Evolutionary conservation across 1,140 invertebrate species (phyloP), one percentile per base, ranked within the genome.

Genomic region (Scaptomyza hsui): DNA sequence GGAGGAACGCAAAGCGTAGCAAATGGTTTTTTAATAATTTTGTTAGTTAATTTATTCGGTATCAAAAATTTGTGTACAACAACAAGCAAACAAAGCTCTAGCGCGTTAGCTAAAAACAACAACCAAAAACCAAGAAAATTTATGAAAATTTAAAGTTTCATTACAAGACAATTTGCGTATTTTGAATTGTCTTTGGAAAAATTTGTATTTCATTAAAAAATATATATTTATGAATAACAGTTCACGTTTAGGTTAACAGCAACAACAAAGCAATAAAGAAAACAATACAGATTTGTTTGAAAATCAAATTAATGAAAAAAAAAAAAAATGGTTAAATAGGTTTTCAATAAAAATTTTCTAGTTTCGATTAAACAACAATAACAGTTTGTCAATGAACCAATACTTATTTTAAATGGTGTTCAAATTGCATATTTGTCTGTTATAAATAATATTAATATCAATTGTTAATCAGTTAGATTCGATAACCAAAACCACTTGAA

Each of bases 31-130:
- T 77, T 65, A 53, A 65, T 72, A 72, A 78, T 56, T 68, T 79
- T 78, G 62, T 78, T 72, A 37, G 53, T 44, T 82, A 45, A 75
- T 68, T 83, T 79, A 85, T 79, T 83, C 80, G 79, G 79, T 75
- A 62, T 67, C 70, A 74, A 39, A 60, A 44, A 63, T 71, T 80
- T 74, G 76, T 79, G 72, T 75, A 67, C 26, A 67, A 67, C 55
- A 62, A 52, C 19, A 29, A 63, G 10, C 42, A 73, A 74, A 16
- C 24, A 19, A 70, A 65, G 59, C 79, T 83, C 79, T 83, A 78
- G 79, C 75, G 79, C 56, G 61, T 51, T 65, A 63, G 18, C 47
- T n/a, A n/a, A 48, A 37, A 15, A 12, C 9, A 56, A 55, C 32
- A 60, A 24, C 16, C 13, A 44, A 55, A 2, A 55, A 37, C 3